Evolutionary conservation across 2,113 vertebrate genomes (phyloP).

Genomic region (Alligator sinensis): DNA sequence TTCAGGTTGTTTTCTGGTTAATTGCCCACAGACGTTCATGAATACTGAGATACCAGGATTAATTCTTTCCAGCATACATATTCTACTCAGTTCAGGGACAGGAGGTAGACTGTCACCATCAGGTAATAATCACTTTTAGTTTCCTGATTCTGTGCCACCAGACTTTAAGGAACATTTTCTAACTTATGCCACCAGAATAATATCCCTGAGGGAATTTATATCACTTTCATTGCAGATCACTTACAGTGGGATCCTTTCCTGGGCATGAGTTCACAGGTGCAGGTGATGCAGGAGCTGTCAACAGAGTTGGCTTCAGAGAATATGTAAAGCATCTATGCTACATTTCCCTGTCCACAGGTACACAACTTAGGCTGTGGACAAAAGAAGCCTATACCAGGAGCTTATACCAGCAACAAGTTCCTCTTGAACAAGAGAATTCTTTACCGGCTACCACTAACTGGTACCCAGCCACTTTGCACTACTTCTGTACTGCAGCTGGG

Average conservation of each 20-base stretch:
- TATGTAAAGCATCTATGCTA: too few relatives aligned
- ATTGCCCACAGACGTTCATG: not conserved
- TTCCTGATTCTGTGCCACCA: not conserved
- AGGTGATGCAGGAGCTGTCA: too few relatives aligned
- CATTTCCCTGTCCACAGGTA: not conserved
- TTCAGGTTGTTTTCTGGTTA: not conserved
- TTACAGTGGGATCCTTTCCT: too few relatives aligned
- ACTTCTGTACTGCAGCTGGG: not conserved
- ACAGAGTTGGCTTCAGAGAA: too few relatives aligned
- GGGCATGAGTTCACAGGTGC: too few relatives aligned
- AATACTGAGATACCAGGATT: not conserved
- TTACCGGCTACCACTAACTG: not conserved
- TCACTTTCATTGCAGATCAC: too few relatives aligned
- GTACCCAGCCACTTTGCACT: not conserved
- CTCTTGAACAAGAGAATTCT: not conserved
- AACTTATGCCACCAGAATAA: not conserved
- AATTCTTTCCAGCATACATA: not conserved
- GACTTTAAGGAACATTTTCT: not conserved
- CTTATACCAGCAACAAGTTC: fast-evolving
- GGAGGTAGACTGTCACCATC: not conserved
- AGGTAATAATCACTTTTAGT: not conserved
- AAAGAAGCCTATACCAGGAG: not conserved
- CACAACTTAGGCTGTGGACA: not conserved
- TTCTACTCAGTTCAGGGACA: not conserved
- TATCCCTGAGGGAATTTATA: not conserved